Percentiles rank a stretch among this genome's conserved stretches.
Evolutionary conservation across 2,797 vertebrate species (phyloP).

Genomic region (Hypotaenidia philippensis): DNA sequence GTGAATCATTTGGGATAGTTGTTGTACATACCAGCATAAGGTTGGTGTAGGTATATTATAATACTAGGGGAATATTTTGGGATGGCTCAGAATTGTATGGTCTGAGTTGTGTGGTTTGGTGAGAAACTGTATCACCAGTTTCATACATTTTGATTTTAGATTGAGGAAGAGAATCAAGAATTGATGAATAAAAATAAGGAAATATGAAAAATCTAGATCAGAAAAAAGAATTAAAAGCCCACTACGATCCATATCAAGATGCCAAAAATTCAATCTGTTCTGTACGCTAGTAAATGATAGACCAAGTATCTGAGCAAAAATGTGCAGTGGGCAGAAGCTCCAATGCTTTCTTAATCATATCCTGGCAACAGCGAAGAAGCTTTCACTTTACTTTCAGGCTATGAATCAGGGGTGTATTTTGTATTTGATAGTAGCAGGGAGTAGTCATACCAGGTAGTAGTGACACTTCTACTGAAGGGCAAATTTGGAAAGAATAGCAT

Average conservation of each 20-base stretch:
- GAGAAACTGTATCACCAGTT: too few species aligned
- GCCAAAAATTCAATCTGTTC: background rate
- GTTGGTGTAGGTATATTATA: background rate
- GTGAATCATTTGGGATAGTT: background rate
- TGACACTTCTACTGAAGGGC: background rate
- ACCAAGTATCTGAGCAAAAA: background rate
- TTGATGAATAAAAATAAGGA: background rate
- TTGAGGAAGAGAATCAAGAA: background rate
- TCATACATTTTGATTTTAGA: background rate
- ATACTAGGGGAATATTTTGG: background rate
- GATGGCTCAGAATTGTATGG: too few species aligned
- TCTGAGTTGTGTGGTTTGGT: too few species aligned
- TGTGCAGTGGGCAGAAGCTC: background rate
- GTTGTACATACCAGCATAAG: background rate
- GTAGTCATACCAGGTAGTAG: background rate
- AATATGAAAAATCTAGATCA: background rate
- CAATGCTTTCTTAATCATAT: background rate
- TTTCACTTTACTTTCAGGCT: background rate
- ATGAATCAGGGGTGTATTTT: background rate
- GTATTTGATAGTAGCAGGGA: background rate
- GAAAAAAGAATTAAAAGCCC: background rate
- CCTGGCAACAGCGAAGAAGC: background rate
- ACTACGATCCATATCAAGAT: too few species aligned
- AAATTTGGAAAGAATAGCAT: background rate
- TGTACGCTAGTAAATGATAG: fast-evolving